phyloP scores from a whole-genome alignment of 2,113 vertebrate genomes.

The Grammomys surdaster region DNA sequence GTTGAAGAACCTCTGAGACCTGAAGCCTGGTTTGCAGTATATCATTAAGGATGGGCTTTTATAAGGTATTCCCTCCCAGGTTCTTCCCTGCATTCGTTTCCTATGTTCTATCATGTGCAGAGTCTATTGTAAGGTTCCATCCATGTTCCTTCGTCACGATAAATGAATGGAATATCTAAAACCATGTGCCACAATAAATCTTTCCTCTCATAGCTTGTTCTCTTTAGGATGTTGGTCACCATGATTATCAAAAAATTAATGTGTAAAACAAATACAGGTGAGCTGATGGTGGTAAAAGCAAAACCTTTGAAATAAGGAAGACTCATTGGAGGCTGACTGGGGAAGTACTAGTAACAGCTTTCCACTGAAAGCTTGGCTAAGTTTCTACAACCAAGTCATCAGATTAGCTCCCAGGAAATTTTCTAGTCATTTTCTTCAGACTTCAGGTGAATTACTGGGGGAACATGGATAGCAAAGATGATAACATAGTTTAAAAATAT shows the following conservation, averaged over 20 bases:
- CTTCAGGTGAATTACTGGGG: slow-evolving; percentile 36
- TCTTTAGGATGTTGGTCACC: background rate
- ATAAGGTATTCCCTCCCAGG: background rate
- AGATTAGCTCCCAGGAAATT: slow-evolving; percentile 24
- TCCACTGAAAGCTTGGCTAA: slow-evolving; percentile 34
- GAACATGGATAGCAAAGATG: background rate
- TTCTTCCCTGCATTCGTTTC: background rate
- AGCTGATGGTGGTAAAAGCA: background rate
- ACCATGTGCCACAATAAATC: background rate
- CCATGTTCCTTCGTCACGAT: background rate
- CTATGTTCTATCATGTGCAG: no score
- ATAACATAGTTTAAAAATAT: slow-evolving; percentile 27
- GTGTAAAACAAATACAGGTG: background rate
- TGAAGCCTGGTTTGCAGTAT: background rate
- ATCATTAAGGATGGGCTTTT: background rate
- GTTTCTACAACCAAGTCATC: background rate
- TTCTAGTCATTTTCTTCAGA: slow-evolving; percentile 4
- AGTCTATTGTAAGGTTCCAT: background rate
- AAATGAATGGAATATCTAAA: background rate
- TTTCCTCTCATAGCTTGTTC: background rate
- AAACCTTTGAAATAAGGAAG: background rate
- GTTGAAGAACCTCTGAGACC: background rate
- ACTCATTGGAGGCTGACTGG: background rate
- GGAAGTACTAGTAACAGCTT: slow-evolving; percentile 18
- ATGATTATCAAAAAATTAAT: background rate